Conservation (phyloP, 2,113 vertebrate species). For the Pseudorectes ferrugineus region DNA sequence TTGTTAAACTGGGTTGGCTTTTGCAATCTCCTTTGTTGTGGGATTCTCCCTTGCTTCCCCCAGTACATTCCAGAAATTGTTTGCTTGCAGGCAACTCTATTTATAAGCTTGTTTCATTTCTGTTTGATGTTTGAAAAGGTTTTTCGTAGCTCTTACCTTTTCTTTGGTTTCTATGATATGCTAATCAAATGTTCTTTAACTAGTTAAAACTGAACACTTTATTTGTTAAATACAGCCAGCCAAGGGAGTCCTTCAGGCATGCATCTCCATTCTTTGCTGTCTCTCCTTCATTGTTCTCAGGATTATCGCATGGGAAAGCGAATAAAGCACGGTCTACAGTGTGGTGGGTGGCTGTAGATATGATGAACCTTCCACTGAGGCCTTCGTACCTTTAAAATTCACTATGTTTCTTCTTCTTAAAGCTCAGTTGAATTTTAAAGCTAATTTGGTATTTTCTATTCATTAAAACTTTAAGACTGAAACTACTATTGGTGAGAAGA, state of each 20-base stretch:
- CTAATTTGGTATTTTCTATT: not conserved
- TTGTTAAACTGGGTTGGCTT: slow-evolving; percentile 36
- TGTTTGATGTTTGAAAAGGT: slow-evolving; percentile 29
- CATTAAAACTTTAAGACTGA: not conserved
- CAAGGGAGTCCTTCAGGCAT: not conserved
- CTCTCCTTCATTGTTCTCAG: not conserved
- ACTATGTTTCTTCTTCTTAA: not conserved
- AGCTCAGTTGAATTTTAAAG: not conserved
- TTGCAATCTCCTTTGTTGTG: slow-evolving; percentile 52
- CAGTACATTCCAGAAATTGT: slow-evolving; percentile 50
- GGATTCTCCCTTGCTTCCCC: slow-evolving; percentile 39
- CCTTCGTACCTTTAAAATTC: not conserved
- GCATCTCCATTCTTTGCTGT: not conserved
- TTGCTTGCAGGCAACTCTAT: slow-evolving; percentile 25
- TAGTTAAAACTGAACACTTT: not conserved
- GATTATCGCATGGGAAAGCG: not conserved
- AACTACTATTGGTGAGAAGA: not conserved
- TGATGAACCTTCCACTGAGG: not conserved
- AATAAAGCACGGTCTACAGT: not conserved
- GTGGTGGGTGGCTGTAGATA: not conserved
- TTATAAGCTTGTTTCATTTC: slow-evolving; percentile 32
- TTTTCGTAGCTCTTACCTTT: slow-evolving; percentile 25
- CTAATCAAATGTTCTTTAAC: not conserved
- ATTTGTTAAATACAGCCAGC: not conserved
- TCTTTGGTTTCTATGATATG: slow-evolving; percentile 1